Base-by-base conservation (phyloP, 2,888 invertebrate genomes). In the Gortyna flavago region DNA sequence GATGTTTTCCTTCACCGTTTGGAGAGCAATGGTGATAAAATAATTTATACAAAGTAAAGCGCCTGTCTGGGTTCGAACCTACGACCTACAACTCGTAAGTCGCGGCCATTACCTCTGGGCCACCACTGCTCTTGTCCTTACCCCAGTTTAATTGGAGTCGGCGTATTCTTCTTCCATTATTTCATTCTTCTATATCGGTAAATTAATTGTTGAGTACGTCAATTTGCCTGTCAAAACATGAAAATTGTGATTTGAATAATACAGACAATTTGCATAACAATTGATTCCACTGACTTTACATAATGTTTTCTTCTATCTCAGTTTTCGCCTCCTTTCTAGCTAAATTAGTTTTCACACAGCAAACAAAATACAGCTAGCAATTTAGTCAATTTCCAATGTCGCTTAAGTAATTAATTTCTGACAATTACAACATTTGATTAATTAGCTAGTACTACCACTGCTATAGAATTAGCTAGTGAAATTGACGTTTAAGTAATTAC, bases 401-500 rank as follows among this genome's bases (percentile, higher is more conserved):
- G 3, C 11, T 13, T n/a, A 8, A 32, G 9, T 4, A 32, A 69
- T 70, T 70, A 32, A n/a, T 35, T 44, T 35, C n/a, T 16, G 3
- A 21, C 3, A 51, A 38, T 38, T 25, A 4, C 51, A 18, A 4
- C 9, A 29, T 48, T 48, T 6, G 3, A 72, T 76, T 61, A 0
- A 7, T 25, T 29, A 29, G 25, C 35, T 7, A n/a, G n/a, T n/a
- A 21, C 32, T 25, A 21, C 18, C 9, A 1, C 48, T 38, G 13
- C 18, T 61, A 11, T 21, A 59, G 6, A 29, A 18, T 7, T 11
- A 7, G 16, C 32, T n/a, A 41, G 11, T 41, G 5, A 35, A 66
- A 51, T 35, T 29, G 51, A 21, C 2, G 2, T 38, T 32, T 11
- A 81, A 68, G 32, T 83, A 83, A 83, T 57, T 64, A 59, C 64